Evolutionary conservation across 2,888 invertebrate species (phyloP), one percentile per base, ranked within the genome.

Genomic region (Herminia tarsipennalis): DNA sequence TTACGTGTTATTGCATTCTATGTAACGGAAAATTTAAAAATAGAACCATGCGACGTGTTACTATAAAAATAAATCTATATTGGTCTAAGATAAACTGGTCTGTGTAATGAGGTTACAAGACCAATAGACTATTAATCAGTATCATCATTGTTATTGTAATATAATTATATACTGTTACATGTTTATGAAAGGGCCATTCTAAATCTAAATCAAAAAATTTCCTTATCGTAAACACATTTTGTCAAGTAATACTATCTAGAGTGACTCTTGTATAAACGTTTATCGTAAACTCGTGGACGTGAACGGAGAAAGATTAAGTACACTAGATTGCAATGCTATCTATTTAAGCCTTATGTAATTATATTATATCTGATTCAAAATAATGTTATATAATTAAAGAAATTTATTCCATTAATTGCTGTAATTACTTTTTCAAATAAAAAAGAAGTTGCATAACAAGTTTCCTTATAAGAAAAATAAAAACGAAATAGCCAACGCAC

Each of bases 401-500:
- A 74, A 67, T 63, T 32, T 48, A 47, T 28, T 25, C 44, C 50
- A 47, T 56, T 66, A 68, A 63, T 57, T 55, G 44, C 32, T 17
- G 51, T 57, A 50, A 63, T 66, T 50, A 45, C 35, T 57, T 59
- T 53, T 53, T 58, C 25, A 54, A 59, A 55, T 24, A 51, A 66
- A 66, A 76, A 79, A 69, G n/a, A 81, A 81, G 81, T 84, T 86
- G 83, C 82, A 78, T 84, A 84, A 84, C 82, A 58, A 81, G 82
- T 82, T 84, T 72, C 77, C 77, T 74, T 81, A 65, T 59, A 72
- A 68, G 72, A 76, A 81, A 81, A 81, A 73, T 73, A 76, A 77
- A 83, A 78, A 79, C 59, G 72, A 76, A 78, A 81, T 78, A 82
- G 70, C 74, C 75, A 84, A 80, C 79, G 77, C 80, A 80, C 75